Evolutionary conservation across 2,888 invertebrate genomes (phyloP), one percentile per base, ranked within the genome.

Genomic region (Drepana falcataria): DNA sequence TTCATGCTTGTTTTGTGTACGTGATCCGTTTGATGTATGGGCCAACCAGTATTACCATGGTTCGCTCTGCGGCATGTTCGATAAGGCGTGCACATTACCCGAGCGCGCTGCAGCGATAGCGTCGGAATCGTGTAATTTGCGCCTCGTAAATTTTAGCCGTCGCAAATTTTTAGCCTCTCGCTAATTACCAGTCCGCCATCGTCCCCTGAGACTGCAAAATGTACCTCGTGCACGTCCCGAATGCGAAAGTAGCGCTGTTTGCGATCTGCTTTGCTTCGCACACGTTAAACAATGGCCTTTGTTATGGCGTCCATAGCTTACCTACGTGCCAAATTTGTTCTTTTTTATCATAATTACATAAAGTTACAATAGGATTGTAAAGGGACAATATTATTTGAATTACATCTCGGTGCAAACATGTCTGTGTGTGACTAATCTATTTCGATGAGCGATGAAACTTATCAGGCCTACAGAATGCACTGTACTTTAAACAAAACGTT

Each of bases 111-210:
- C 83, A 84, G 79, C 87, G 87, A 88, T 90, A 90, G 85, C 87
- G 83, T 73, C 79, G 76, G 81, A 85, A 83, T 89, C 81, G 85
- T 86, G 88, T 88, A 90, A 90, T 91, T 91, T 91, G 87, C 89
- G 85, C 90, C 87, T 89, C 90, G 90, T 90, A 90, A 90, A 90
- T 91, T 90, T 84, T 83, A 87, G 81, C 86, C 78, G 85, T 90
- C 87, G 88, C 90, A 89, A 89, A 88, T 90, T 91, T 91, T 91
- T 91, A 88, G 88, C 85, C 81, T 87, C 83, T 77, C 78, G 83
- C 90, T 91, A 90, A 91, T 91, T 91, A 90, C 87, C 83, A 89
- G 85, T 86, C 85, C 79, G 77, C 77, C 78, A 79, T 77, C 86
- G 87, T 86, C 87, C 87, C 82, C 77, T 68, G 87, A 85, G 87